Percentiles rank a stretch among this genome's conserved stretches.
These are phyloP conservation scores for Oegoconia quadripuncta DNA, from an alignment of 2,888 invertebrate genomes.

Conservation along the genomic window DNA sequence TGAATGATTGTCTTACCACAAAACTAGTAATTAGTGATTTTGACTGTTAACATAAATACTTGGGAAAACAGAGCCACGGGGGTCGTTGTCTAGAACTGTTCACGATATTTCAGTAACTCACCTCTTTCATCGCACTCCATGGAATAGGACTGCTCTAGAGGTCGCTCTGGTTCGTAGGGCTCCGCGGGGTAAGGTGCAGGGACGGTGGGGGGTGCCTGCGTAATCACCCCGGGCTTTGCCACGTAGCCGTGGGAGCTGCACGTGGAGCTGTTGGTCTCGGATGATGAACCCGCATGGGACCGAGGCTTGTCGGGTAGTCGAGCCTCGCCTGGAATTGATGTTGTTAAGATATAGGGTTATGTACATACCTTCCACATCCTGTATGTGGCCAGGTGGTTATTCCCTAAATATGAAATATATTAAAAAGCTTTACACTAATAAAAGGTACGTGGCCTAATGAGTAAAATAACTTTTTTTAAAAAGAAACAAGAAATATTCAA, in stretches of 20 bases:
- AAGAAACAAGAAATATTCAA: too few relatives aligned
- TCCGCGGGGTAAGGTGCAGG: slow-evolving; percentile 45
- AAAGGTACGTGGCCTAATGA: too few relatives aligned
- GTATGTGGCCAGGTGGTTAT: too few relatives aligned
- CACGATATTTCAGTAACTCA: slow-evolving; percentile 18
- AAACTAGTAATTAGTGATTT: too few relatives aligned
- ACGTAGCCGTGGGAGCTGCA: slow-evolving; percentile 65
- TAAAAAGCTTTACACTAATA: too few relatives aligned
- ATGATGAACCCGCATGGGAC: slow-evolving; percentile 49
- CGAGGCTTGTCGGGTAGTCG: slow-evolving; percentile 39
- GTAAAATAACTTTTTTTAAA: too few relatives aligned
- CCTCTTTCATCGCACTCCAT: slow-evolving; percentile 69
- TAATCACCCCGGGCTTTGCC: slow-evolving; percentile 41
- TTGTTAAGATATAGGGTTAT: slow-evolving; percentile 31
- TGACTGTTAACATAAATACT: too few relatives aligned
- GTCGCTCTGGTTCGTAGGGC: slow-evolving; percentile 39
- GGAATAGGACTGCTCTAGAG: slow-evolving; percentile 34
- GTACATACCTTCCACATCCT: slow-evolving; percentile 14
- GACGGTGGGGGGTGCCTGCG: slow-evolving; percentile 43
- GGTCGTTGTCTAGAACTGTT: too few relatives aligned
- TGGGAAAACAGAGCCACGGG: too few relatives aligned
- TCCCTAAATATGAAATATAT: too few relatives aligned
- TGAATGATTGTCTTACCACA: too few relatives aligned
- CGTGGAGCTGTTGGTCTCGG: slow-evolving; percentile 79
- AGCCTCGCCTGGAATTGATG: slow-evolving; percentile 33